These are phyloP conservation scores for Leptoclinus maculatus DNA, from an alignment of 2,797 vertebrate species.

Conservation along the genomic window DNA sequence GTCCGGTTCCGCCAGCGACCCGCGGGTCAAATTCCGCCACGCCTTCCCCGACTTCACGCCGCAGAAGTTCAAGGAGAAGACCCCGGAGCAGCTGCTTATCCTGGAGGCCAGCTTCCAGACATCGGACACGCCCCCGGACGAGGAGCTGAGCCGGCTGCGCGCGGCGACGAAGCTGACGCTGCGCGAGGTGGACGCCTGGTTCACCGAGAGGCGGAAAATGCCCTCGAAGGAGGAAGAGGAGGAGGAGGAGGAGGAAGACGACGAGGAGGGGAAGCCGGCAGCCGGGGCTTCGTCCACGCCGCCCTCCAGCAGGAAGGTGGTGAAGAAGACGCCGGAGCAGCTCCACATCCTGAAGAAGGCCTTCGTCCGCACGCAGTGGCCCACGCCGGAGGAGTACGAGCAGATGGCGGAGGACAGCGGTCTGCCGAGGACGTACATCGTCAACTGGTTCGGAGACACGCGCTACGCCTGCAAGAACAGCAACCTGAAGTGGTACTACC, in stretches of 20 bases:
- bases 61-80: conserved; percentile 97
- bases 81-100: conserved; percentile 89
- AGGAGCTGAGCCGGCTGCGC: conserved; percentile 92
- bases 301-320: conserved; percentile 73
- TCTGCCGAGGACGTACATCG: conserved; percentile 92
- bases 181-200: conserved; percentile 96
- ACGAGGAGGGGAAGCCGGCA: background rate
- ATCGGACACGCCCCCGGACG: conserved; percentile 88
- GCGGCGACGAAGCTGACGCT: conserved; percentile 92
- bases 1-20: conserved; percentile 50
- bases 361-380: conserved; percentile 95
- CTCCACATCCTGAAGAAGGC: conserved; percentile 94
- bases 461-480: conserved; percentile 98
- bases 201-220: conserved; percentile 90
- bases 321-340: conserved; percentile 95
- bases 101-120: conserved; percentile 93
- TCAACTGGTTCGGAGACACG: conserved; percentile 98
- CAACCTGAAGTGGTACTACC: conserved; percentile 97
- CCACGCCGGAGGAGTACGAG: conserved; percentile 92
- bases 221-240: conserved; percentile 78
- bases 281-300: conserved; percentile 55
- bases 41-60: conserved; percentile 92
- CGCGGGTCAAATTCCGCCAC: conserved; percentile 87
- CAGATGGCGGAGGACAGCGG: conserved; percentile 91
- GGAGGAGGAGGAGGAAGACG: conserved; percentile 75